Evolutionary conservation across 1,140 invertebrate species (phyloP).

Genomic region (Drosophila tsacasi): DNA sequence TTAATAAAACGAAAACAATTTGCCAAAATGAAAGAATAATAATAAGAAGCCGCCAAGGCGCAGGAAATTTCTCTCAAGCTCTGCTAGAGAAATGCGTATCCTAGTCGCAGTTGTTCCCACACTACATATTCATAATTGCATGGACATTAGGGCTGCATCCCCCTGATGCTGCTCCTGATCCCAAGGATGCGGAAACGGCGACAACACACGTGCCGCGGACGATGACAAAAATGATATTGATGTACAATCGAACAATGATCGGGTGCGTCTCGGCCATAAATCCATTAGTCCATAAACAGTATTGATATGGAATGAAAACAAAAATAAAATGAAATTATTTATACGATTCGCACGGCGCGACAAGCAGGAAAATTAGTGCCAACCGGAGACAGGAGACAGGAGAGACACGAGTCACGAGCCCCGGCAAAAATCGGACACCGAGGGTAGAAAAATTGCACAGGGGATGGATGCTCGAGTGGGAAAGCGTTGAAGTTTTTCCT

Average conservation of each 20-base stretch:
- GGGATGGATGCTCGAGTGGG: conserved; percentile 26
- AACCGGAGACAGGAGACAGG: conserved; percentile 44
- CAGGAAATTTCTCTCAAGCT: conserved; percentile 14
- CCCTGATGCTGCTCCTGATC: conserved; percentile 15
- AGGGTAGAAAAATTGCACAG: conserved; percentile 20
- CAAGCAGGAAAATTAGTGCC: conserved; percentile 81
- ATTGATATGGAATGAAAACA: conserved; percentile 70
- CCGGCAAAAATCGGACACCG: conserved; percentile 14
- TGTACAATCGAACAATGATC: conserved; percentile 57
- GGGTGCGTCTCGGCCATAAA: conserved; percentile 61
- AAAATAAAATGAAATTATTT: conserved; percentile 78
- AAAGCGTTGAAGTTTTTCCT: conserved; percentile 44
- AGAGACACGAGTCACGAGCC: conserved; percentile 6
- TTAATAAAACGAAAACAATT: conserved; percentile 84
- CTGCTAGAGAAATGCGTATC: not conserved
- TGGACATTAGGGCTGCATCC: conserved; percentile 43
- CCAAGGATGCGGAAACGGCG: conserved; percentile 57
- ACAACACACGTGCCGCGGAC: conserved; percentile 67
- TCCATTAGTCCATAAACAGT: conserved; percentile 82
- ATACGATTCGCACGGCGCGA: conserved; percentile 79
- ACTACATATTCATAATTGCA: conserved; percentile 65
- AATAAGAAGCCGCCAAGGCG: conserved; percentile 63
- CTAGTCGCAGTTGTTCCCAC: conserved; percentile 47
- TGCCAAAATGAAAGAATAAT: conserved; percentile 84
- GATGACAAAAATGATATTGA: conserved; percentile 70